Base-by-base conservation (phyloP, 2,888 invertebrate genomes). In the Pristionchus japonicus region DNA sequence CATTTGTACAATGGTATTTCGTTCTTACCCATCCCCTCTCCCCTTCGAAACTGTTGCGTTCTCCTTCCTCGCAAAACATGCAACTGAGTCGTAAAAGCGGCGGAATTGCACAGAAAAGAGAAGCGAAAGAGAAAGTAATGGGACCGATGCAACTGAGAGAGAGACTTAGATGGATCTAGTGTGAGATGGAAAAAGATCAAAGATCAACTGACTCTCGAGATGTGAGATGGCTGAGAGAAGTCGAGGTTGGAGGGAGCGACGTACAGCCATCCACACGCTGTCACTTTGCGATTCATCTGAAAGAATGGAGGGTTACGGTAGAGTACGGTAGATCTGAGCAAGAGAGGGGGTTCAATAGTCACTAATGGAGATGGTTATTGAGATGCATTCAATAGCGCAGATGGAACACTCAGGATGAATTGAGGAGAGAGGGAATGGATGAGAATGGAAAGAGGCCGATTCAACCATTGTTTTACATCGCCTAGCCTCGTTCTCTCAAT, bases 251-350 rank as follows among this genome's bases (percentile, higher is more conserved):
- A 95, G 67, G 99, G 98, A 89, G 98, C 98, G 92, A 99, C 98
- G 96, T 99, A 99, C 94, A 99, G 96, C 96, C 98, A 98, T 92
- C 98, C 98, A 95, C 98, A 98, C 96, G 98, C 98, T 90, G 97
- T 97, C 95, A 98, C 97, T 95, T 98, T 98, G 93, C 98, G 96
- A 94, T 97, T 95, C 89, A 95, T 95, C 96, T 96, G 94, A 40
- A 95, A 94, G 27, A 57, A 47, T 47, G 88, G 27, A n/a, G 15
- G 37, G 57, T 15, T 84, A 64, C 64, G 64, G 64, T 64, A 11
- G 31, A n/a, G n/a, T n/a, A n/a, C n/a, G n/a, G 23, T 27, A 23
- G 13, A 64, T 64, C 31, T 34, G n/a, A 34, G 37, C 13, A 34
- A 34, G n/a, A n/a, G n/a, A n/a, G n/a, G 37, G 13, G 3, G 27